These are phyloP conservation scores for Scaptomyza tumidula DNA, from an alignment of 2,888 invertebrate genomes.

Conservation along the genomic window DNA sequence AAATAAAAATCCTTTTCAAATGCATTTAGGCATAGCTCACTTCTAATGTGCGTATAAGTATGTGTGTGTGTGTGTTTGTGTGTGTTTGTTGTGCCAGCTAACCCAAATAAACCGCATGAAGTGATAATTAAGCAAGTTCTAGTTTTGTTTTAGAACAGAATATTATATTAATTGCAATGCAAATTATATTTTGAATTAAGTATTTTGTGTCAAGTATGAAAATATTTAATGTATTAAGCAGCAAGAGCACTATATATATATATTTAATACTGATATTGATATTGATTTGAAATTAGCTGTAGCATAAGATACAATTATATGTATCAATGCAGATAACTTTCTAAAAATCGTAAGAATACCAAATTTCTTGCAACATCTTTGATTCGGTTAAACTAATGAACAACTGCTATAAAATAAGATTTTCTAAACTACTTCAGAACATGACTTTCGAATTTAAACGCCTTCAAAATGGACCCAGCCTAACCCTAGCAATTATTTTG, in stretches of 20 bases:
- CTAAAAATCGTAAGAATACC: too few relatives aligned
- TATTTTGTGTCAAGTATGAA: not conserved
- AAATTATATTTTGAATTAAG: slow-evolving; percentile 1
- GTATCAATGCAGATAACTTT: too few relatives aligned
- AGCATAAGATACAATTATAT: too few relatives aligned
- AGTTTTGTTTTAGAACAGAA: slow-evolving; percentile 6
- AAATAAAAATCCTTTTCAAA: slow-evolving; percentile 65
- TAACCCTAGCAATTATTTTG: not conserved
- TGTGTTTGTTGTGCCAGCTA: slow-evolving; percentile 38
- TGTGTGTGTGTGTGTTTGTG: slow-evolving; percentile 7
- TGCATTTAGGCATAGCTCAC: slow-evolving; percentile 51
- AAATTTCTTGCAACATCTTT: too few relatives aligned
- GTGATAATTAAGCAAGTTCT: slow-evolving; percentile 74
- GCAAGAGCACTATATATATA: not conserved
- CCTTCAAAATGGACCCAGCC: too few relatives aligned
- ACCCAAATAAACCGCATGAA: slow-evolving; percentile 68
- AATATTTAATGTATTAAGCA: not conserved
- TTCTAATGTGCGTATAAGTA: slow-evolving; percentile 2
- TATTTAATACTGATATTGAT: too few relatives aligned
- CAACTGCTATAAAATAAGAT: too few relatives aligned
- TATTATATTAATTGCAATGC: slow-evolving; percentile 8
- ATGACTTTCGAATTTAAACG: too few relatives aligned
- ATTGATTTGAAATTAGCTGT: too few relatives aligned
- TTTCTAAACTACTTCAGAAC: too few relatives aligned
- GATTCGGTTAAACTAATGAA: too few relatives aligned